Evolutionary conservation across 1,140 invertebrate species (phyloP).

Genomic region (Portunus trituberculatus): DNA sequence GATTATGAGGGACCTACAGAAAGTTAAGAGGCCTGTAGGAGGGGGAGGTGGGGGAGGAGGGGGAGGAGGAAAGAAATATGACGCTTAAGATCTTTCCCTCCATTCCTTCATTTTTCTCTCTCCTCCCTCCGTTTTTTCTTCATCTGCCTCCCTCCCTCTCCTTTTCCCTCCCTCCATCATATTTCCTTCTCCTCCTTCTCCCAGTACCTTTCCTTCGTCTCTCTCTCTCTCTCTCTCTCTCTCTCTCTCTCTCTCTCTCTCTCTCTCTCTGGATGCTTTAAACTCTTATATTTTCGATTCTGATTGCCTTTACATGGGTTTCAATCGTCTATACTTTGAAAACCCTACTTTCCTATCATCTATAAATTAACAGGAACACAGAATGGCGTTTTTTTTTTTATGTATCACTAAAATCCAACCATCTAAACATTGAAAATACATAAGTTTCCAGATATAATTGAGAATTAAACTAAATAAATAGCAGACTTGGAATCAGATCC

Average conservation of each 20-base stretch:
- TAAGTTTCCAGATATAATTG: no score
- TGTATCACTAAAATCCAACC: no score
- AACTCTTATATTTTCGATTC: background rate
- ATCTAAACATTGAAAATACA: no score
- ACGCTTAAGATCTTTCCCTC: background rate
- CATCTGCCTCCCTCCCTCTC: background rate
- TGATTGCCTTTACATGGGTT: no score
- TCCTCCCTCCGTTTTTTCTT: background rate
- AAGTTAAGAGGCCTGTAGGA: background rate
- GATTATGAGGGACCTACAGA: background rate
- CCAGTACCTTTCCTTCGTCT: background rate
- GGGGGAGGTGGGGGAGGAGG: background rate
- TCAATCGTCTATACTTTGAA: no score
- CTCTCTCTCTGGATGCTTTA: background rate
- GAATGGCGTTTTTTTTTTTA: no score
- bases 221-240: background rate
- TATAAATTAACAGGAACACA: no score
- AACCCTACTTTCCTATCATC: no score
- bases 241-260: background rate
- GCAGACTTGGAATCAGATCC: no score
- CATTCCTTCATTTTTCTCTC: background rate
- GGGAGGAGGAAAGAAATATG: constrained; percentile 21
- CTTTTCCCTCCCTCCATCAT: background rate
- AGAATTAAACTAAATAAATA: no score
- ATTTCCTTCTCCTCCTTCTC: background rate